A percentile compares a stretch with the other conserved stretches of the same genome.
Conservation (phyloP, 1,140 invertebrate species). For the Coenobita brevimanus region DNA sequence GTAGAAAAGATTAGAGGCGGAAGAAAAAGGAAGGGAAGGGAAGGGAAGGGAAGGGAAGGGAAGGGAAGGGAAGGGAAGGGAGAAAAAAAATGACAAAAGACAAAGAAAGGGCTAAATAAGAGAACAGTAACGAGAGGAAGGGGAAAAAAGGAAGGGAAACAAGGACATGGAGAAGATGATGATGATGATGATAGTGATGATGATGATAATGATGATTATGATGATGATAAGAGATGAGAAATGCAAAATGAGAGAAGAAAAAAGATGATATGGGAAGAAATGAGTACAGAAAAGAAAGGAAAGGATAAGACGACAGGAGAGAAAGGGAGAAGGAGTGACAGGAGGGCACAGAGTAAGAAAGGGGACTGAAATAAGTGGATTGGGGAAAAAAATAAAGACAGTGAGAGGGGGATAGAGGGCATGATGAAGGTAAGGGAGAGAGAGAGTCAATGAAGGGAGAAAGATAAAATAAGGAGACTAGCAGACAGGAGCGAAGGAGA, state of each 20-base stretch:
- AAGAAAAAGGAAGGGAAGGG: neutral
- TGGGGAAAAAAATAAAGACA: neutral
- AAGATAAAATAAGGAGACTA: neutral
- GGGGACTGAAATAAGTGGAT: neutral
- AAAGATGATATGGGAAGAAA: neutral
- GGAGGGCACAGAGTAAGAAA: neutral
- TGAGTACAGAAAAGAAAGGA: neutral
- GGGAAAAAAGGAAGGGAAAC: neutral
- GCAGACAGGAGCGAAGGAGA: no score
- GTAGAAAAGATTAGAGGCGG: neutral
- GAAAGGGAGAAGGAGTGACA: neutral
- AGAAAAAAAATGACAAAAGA: neutral
- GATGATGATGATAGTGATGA: neutral
- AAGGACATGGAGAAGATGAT: neutral
- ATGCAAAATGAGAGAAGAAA: no score
- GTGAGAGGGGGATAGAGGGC: neutral
- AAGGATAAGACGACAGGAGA: neutral
- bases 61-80: neutral
- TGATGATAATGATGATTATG: neutral
- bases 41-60: neutral
- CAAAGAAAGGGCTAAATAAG: neutral
- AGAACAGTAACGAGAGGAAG: neutral
- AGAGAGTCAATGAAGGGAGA: neutral
- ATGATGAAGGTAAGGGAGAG: neutral
- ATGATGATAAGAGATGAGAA: no score